Base-by-base conservation (phyloP, 1,140 invertebrate species). In the Solenopsis invicta region DNA sequence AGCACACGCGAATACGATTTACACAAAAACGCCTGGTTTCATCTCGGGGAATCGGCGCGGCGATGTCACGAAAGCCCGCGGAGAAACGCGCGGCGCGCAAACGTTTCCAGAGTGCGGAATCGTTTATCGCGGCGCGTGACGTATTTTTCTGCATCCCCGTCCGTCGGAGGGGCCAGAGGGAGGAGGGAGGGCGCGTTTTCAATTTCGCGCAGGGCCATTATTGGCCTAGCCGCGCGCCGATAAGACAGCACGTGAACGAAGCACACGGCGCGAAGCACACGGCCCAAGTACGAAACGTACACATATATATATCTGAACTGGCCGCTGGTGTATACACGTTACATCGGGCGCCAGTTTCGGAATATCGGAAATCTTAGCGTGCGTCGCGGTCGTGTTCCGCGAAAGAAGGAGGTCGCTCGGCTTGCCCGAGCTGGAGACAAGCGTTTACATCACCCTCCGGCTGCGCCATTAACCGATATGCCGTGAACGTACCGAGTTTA, bases 331-430 rank as follows among this genome's bases (percentile, higher is more conserved):
- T 12, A 67, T 48, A 16, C 76, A 21, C 21, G 56, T 86, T 89
- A 87, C 89, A 89, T 89, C 88, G 84, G 29, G 67, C 61, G 67
- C 61, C 62, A 82, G 80, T 89, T 89, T 89, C 69, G 76, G 89
- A 89, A 81, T 89, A 89, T 89, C 88, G 88, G 37, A 62, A 89
- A 89, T 89, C 88, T 86, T 87, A 41, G 88, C 88, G 76, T 89
- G 84, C 86, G 87, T 69, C 41, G 29, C 50, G 45, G 82, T 54
- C 48, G 52, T 78, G 81, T 86, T 78, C 61, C 13, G 16, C 10
- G 67, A 45, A 72, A 69, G 45, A 88, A 88, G 21, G 75, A 76
- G 88, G 84, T 87, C 88, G 69, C 77, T 4, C 84, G 59, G 41
- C 59, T 89, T 74, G 61, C 48, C 24, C 21, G 54, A n/a, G 41